Percentiles rank a stretch among this genome's conserved stretches.
These are phyloP conservation scores for Lordiphosa clarofinis DNA, from an alignment of 1,140 invertebrate species.

Conservation along the genomic window DNA sequence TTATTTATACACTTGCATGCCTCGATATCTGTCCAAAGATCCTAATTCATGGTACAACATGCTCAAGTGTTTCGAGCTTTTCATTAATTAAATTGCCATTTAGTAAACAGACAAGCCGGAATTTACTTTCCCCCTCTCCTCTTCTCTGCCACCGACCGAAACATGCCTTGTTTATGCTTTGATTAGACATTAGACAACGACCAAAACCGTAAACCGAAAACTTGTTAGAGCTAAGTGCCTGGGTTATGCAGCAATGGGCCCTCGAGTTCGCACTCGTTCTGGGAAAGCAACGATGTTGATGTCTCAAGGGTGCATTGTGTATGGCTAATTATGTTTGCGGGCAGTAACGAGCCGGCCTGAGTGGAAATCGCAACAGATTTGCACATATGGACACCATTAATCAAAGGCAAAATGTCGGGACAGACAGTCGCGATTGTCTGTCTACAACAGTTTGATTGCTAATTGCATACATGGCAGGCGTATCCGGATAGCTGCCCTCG, in stretches of 20 bases:
- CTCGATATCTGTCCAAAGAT: too few relatives aligned
- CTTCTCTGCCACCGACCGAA: background rate
- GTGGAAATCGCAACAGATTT: constrained; percentile 17
- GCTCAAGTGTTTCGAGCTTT: constrained; percentile 57
- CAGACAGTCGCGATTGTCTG: constrained; percentile 61
- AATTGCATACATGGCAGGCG: constrained; percentile 54
- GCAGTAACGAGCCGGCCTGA: constrained; percentile 1
- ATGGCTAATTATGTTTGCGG: constrained; percentile 35
- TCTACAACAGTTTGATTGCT: constrained; percentile 40
- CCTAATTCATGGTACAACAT: background rate
- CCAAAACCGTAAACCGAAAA: constrained; percentile 45
- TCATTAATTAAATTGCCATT: constrained; percentile 68
- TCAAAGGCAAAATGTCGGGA: constrained; percentile 45
- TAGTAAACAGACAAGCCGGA: constrained; percentile 10
- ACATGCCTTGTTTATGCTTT: constrained; percentile 46
- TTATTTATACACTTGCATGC: too few relatives aligned
- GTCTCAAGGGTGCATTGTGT: constrained; percentile 68
- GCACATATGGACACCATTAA: constrained; percentile 45
- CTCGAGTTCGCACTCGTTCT: constrained; percentile 29
- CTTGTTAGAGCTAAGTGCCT: constrained; percentile 56
- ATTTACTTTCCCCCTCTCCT: constrained; percentile 6
- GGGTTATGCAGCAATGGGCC: constrained; percentile 2
- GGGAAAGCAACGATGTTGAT: constrained; percentile 23
- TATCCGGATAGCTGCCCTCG: background rate
- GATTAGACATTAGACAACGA: constrained; percentile 46